These are phyloP conservation scores for Caenorhabditis sp. DNA, from an alignment of 2,888 invertebrate genomes.

Conservation along the genomic window DNA sequence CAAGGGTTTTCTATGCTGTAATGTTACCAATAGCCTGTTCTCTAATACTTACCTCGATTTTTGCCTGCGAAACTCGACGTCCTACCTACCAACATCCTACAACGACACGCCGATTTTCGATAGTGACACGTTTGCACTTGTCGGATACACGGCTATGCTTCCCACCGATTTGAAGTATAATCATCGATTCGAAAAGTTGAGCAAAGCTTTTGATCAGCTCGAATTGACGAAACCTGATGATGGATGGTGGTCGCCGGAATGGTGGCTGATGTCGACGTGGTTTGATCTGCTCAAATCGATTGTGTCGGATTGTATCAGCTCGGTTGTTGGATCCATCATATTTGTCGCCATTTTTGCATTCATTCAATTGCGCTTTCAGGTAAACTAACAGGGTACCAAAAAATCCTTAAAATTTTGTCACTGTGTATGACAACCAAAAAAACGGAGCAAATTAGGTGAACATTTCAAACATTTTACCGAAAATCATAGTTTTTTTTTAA, in stretches of 20 bases:
- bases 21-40: slow-evolving; percentile 41
- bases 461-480: no score
- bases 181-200: slow-evolving; percentile 60
- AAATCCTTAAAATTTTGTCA: no score
- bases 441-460: no score
- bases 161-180: slow-evolving; percentile 61
- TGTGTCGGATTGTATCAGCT: slow-evolving; percentile 63
- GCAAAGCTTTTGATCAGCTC: slow-evolving; percentile 54
- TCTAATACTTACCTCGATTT: slow-evolving; percentile 48
- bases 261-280: slow-evolving; percentile 62
- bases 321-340: slow-evolving; percentile 58
- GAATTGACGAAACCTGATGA: slow-evolving; percentile 42
- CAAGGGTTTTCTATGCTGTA: slow-evolving; percentile 50
- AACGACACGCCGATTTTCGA: slow-evolving; percentile 70
- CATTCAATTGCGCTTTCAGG: slow-evolving; percentile 52
- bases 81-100: slow-evolving; percentile 62
- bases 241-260: slow-evolving; percentile 68
- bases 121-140: slow-evolving; percentile 60
- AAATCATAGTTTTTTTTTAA: no score
- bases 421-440: no score
- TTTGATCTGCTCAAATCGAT: slow-evolving; percentile 67
- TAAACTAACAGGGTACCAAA: no score
- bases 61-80: slow-evolving; percentile 61
- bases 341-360: slow-evolving; percentile 66
- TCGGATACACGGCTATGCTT: slow-evolving; percentile 65